Base-by-base conservation (phyloP, 2,797 vertebrate genomes). In the Podargus strigoides region DNA sequence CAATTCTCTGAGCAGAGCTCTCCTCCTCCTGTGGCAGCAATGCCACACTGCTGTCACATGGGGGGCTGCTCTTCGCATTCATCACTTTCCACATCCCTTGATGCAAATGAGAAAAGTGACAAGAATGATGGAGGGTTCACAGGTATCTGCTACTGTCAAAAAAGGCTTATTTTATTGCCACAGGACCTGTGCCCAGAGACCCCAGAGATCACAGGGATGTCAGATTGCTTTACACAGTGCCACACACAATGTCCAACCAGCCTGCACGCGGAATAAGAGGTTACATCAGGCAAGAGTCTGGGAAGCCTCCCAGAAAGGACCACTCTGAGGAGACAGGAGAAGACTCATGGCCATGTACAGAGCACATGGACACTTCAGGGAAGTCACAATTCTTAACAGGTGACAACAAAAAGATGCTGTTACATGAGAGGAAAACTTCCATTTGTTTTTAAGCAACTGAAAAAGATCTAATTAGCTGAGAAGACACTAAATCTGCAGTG, bases 181-280 rank as follows among this genome's bases (percentile, higher is more conserved):
- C 14, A 3, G 30, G 36, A 64, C 7, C 27, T 47, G 21, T 34
- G 58, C 16, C 23, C 30, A 49, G 30, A 56, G 53, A 67, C 12
- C 32, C 69, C 26, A 4, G 13, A 14, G 53, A n/a, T 44, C 9
- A 4, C 0, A 13, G 20, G 14, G 9, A 8, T 52, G 32, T 18
- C 37, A 39, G 15, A 8, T 2, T 2, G 39, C 22, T 87, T 55
- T 14, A 0, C 7, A 1, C 3, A 21, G 39, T 4, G 23, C 46
- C 75, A 49, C 14, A 4, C 0, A 3, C 9, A 2, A 1, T 0
- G 4, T 28, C 42, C 55, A 34, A n/a, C 16, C 49, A 37, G 28
- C 6, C 42, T 41, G 41, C 3, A 0, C 20, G 26, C 20, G 10
- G 19, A 27, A 12, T 7, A 37, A 27, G 6, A 30, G 39, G 36